Conservation (phyloP, 2,113 vertebrate species). For the Meriones unguiculatus region DNA sequence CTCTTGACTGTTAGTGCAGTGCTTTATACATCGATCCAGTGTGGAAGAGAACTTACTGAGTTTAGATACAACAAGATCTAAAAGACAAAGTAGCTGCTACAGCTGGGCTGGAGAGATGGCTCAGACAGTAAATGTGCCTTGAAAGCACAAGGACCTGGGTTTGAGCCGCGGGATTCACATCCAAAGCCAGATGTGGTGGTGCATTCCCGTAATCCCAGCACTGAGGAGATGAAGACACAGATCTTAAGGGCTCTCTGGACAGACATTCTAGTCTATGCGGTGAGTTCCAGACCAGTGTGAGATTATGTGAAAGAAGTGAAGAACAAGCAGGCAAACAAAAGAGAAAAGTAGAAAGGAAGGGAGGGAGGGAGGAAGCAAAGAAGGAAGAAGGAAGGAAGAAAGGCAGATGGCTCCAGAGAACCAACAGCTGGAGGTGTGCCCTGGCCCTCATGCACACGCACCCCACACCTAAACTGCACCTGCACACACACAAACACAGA, state of each 20-base stretch:
- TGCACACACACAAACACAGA: background rate
- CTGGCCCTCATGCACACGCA: background rate
- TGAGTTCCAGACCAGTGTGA: background rate
- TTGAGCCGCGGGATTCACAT: background rate
- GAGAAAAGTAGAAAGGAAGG: background rate
- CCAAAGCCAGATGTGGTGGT: background rate
- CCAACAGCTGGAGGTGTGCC: too few species aligned
- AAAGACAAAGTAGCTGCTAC: background rate
- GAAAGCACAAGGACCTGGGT: background rate
- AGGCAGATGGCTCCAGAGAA: too few species aligned
- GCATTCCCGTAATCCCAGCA: background rate
- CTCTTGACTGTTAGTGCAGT: background rate
- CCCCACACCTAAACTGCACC: background rate
- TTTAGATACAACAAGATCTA: background rate
- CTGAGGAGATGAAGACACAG: background rate
- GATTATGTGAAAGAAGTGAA: background rate
- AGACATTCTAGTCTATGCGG: background rate
- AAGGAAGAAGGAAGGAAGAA: background rate
- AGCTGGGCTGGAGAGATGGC: background rate
- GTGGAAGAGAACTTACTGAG: background rate
- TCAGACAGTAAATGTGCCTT: background rate
- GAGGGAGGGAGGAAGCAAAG: accelerated
- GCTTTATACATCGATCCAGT: background rate
- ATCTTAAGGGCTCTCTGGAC: background rate
- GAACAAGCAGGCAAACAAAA: background rate